Percentiles rank a stretch among this genome's conserved stretches.
Evolutionary conservation across 92 coral and sea anemone species (phyloP).

Genomic region (Palythoa grandiflora): DNA sequence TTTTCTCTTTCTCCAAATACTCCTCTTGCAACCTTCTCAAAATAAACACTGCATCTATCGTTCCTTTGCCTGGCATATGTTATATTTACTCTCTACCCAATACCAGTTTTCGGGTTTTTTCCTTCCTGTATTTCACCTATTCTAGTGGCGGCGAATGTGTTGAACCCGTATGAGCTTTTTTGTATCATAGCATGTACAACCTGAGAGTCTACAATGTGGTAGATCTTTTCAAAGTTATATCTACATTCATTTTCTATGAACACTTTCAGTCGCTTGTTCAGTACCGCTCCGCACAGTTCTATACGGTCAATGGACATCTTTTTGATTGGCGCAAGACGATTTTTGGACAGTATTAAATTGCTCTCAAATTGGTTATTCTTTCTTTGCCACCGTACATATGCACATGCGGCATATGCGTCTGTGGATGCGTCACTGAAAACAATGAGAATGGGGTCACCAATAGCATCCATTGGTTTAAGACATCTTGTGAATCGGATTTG

Average conservation of each 20-base stretch:
- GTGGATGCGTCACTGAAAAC: conserved; percentile 73
- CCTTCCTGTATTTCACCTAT: conserved; percentile 70
- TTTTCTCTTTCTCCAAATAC: no score
- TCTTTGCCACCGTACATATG: conserved; percentile 62
- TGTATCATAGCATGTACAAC: conserved; percentile 63
- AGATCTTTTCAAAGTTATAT: conserved; percentile 33
- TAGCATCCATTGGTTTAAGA: conserved; percentile 56
- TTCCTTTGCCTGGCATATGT: no score
- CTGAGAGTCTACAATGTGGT: conserved; percentile 66
- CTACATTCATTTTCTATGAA: conserved; percentile 64
- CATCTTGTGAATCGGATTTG: conserved; percentile 61
- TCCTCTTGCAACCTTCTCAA: no score
- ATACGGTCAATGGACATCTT: conserved; percentile 62
- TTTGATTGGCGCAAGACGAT: conserved; percentile 62
- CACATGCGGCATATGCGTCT: conserved; percentile 72
- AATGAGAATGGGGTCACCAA: conserved; percentile 60
- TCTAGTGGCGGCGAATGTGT: conserved; percentile 75
- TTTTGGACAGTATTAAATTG: conserved; percentile 41
- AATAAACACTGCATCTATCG: no score
- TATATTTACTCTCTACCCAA: no score
- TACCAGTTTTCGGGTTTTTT: conserved; percentile 6
- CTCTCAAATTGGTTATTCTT: conserved; percentile 15
- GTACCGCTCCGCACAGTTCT: conserved; percentile 9
- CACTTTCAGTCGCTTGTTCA: conserved; percentile 47
- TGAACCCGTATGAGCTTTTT: conserved; percentile 61